Conservation (phyloP, 2,113 vertebrate genomes). For the Ictidomys tridecemlineatus region DNA sequence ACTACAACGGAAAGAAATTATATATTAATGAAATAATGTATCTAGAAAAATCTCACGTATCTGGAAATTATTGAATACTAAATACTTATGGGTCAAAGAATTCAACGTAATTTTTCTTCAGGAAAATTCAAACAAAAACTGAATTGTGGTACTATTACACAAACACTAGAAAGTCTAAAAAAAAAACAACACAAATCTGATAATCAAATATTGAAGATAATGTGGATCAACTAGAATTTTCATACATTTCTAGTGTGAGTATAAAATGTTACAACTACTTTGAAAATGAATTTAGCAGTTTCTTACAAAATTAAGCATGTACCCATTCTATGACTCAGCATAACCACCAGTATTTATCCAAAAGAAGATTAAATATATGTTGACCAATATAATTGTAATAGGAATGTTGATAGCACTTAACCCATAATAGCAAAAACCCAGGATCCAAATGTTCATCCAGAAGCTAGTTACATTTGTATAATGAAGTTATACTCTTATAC, state of each 20-base stretch:
- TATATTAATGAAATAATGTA: not conserved
- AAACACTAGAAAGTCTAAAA: not conserved
- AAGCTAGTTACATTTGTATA: not conserved
- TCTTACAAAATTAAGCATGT: not conserved
- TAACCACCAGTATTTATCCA: not conserved
- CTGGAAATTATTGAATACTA: not conserved
- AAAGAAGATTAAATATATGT: not conserved
- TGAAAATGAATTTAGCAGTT: not conserved
- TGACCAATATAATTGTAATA: not conserved
- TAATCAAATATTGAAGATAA: not conserved
- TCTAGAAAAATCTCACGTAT: conserved; percentile 2
- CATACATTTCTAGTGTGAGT: not conserved
- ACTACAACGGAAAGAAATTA: not conserved
- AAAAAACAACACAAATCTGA: not conserved
- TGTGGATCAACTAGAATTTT: not conserved
- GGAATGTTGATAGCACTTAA: not conserved
- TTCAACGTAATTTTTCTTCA: not conserved
- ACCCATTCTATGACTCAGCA: not conserved
- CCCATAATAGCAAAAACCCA: not conserved
- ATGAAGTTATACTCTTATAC: not conserved
- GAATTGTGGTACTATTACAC: not conserved
- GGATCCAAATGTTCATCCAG: not conserved
- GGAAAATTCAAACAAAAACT: conserved; percentile 20
- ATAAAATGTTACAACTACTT: not conserved
- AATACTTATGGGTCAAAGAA: not conserved